phyloP scores from a whole-genome alignment of 1,140 invertebrate species.

The Apis florea region DNA sequence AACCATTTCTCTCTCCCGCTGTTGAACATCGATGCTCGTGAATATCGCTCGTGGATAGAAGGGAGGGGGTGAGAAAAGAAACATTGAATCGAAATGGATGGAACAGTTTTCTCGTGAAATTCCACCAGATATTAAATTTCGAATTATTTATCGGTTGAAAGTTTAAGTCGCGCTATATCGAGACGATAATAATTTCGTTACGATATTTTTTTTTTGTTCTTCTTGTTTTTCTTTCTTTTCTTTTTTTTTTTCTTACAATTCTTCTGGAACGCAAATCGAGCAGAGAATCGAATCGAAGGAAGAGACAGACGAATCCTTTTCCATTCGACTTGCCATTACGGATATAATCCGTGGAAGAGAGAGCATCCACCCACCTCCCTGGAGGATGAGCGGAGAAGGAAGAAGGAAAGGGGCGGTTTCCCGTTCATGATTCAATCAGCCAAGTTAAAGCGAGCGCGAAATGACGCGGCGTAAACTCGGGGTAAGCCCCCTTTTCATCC shows the following conservation, averaged over 20 bases:
- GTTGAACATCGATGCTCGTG: neutral
- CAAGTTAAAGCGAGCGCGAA: slow-evolving; percentile 70
- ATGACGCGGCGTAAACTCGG: slow-evolving; percentile 61
- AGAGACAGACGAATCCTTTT: slow-evolving; percentile 13
- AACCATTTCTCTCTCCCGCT: neutral
- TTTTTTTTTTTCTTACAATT: too few relatives aligned
- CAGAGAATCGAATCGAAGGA: too few relatives aligned
- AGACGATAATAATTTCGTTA: neutral
- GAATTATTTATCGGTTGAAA: neutral
- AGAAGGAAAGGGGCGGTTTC: slow-evolving; percentile 42
- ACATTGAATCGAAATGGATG: too few relatives aligned
- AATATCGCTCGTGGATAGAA: neutral
- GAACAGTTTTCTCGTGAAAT: neutral
- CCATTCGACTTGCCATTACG: slow-evolving; percentile 4
- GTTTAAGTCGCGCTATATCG: neutral
- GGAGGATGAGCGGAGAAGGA: slow-evolving; percentile 21
- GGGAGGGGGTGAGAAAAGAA: neutral
- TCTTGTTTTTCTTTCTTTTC: too few relatives aligned
- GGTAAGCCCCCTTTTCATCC: slow-evolving; percentile 23
- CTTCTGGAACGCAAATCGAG: too few relatives aligned
- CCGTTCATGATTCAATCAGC: slow-evolving; percentile 67
- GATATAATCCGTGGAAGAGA: neutral
- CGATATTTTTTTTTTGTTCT: too few relatives aligned
- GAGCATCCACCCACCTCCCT: neutral
- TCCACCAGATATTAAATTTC: too few relatives aligned